Conservation (phyloP, 2,113 vertebrate species). For the Pleuronectes platessa region DNA sequence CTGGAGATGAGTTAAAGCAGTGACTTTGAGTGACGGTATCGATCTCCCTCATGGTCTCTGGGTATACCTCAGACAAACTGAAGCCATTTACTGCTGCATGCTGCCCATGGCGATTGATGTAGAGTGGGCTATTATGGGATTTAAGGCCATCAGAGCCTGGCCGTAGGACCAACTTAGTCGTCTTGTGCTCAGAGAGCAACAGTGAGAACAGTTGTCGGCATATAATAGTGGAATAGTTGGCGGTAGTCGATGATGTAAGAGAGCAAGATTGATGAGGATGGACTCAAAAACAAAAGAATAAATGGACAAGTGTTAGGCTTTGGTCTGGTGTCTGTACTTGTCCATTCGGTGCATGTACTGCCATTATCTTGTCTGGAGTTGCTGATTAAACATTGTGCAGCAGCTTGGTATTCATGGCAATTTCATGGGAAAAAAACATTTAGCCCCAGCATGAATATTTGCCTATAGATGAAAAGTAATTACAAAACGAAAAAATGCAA, state of each 20-base stretch:
- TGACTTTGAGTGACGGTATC: slow-evolving; percentile 64
- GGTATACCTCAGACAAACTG: slow-evolving; percentile 63
- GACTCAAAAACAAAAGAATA: neutral
- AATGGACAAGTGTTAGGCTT: too few relatives aligned
- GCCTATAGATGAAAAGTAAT: neutral
- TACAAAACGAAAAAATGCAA: slow-evolving; percentile 6
- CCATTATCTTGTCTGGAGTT: too few relatives aligned
- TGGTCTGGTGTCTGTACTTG: too few relatives aligned
- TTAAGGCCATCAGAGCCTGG: slow-evolving; percentile 64
- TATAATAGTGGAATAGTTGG: slow-evolving; percentile 37
- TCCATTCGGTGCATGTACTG: too few relatives aligned
- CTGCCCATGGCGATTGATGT: slow-evolving; percentile 65
- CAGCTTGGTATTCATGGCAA: too few relatives aligned
- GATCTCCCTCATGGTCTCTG: slow-evolving; percentile 64
- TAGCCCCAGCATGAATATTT: neutral
- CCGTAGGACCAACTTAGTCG: slow-evolving; percentile 57
- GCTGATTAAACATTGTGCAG: too few relatives aligned
- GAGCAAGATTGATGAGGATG: slow-evolving; percentile 8
- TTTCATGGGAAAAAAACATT: neutral
- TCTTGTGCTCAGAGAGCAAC: slow-evolving; percentile 27
- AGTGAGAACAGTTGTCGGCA: slow-evolving; percentile 45
- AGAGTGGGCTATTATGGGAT: slow-evolving; percentile 62
- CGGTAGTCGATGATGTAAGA: slow-evolving; percentile 8
- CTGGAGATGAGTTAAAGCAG: slow-evolving; percentile 56
- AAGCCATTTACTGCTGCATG: slow-evolving; percentile 60